Base-by-base conservation (phyloP, 2,113 vertebrate genomes). In the Dicrurus megarhynchus region DNA sequence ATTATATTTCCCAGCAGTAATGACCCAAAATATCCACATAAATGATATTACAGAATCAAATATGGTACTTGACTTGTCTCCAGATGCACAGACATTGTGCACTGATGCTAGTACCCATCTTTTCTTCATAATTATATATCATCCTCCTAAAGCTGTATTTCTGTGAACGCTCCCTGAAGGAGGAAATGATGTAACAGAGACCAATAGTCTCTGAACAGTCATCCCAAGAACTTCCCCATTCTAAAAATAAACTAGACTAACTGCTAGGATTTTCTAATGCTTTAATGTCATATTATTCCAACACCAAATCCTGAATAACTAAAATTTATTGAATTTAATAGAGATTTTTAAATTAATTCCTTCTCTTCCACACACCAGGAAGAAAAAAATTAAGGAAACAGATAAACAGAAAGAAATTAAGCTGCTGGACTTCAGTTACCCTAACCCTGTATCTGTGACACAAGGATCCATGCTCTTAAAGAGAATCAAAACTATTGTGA, bases 241-340 rank as follows among this genome's bases (percentile, higher is more conserved):
- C 82, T 96, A 93, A 92, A 96, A 95, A 88, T 84, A 92, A 89
- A 21, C 52, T 7, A 67, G 41, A 92, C 44, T 33, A 82, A 93
- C 59, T 41, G 33, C 28, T 84, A 30, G 60, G 61, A 87, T 76
- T 70, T 90, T 70, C 49, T 95, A 68, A 80, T 63, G 39, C 13
- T 85, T 86, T 65, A 83, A 64, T 17, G 27, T 49, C 2, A 1
- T 20, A 44, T 60, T 63, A 84, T 57, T 70, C 42, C 5, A 3
- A 56, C 16, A 87, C 19, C 12, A 68, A 84, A 70, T 65, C 9
- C 22, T 8, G 8, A 76, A 37, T 49, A 64, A 17, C 44, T 60
- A 60, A 53, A 68, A 52, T 50, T 18, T 42, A 78, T 4, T 70
- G 7, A 60, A 75, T 84, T 70, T 74, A 84, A 67, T 44, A 49